Evolutionary conservation across 2,113 vertebrate genomes (phyloP).

Genomic region (Furnarius figulus): DNA sequence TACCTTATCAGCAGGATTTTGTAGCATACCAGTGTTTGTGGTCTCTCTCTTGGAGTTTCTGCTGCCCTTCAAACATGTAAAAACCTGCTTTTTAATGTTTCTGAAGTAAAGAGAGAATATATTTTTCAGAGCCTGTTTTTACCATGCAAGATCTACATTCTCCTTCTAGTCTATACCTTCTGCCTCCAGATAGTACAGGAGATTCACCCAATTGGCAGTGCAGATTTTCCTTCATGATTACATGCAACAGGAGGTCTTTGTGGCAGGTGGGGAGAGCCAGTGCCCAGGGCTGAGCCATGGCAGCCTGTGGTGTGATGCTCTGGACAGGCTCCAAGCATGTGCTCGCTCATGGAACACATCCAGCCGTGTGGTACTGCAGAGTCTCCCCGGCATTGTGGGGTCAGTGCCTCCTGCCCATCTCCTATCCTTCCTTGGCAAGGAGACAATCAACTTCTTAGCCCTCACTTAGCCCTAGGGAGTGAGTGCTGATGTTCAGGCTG

Average conservation of each 20-base stretch:
- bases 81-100: not conserved
- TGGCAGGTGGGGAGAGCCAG: not conserved
- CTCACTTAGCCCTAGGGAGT: accelerated
- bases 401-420: not conserved
- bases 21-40: not conserved
- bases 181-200: not conserved
- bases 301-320: accelerated
- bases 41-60: not conserved
- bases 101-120: not conserved
- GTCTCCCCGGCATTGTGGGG: accelerated
- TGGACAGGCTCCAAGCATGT: accelerated
- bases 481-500: not conserved
- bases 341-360: accelerated
- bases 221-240: not conserved
- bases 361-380: not conserved
- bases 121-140: not conserved
- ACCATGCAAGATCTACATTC: not conserved
- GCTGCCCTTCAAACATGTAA: not conserved
- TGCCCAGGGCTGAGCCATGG: not conserved
- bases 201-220: not conserved
- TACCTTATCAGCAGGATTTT: constrained; percentile 29
- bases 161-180: not conserved
- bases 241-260: not conserved
- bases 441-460: not conserved
- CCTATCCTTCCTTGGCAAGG: not conserved